Base-by-base conservation (phyloP, 2,888 invertebrate genomes). In the Drosophila nr. medialis region DNA sequence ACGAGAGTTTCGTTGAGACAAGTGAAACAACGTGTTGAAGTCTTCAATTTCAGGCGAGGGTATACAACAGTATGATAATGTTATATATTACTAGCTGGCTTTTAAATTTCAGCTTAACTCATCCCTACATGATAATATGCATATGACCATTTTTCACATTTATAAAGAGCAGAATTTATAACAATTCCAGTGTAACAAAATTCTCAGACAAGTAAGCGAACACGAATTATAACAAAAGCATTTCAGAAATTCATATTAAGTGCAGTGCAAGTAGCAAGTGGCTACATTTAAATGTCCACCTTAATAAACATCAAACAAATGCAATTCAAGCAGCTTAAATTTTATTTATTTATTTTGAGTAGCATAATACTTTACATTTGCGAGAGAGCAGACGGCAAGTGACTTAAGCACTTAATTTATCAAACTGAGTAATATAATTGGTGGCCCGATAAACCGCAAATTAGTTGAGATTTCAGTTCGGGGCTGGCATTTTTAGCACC, bases 261-360 rank as follows among this genome's bases (percentile, higher is more conserved):
- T 69, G 50, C 60, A 72, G 54, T 64, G 56, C 50, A 80, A 80
- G 64, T 65, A 59, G 61, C 65, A 49, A 54, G 53, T 42, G 48
- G 61, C 69, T 82, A 67, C 80, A 80, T 86, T 83, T 71, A 74
- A 64, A 72, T 72, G 84, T 75, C 67, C 49, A 58, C 68, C 48
- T 68, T 59, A 75, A 84, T 83, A 40, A 77, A 56, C 59, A 71
- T 45, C 29, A 51, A 54, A 32, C 13, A 55, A 64, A 54, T 51
- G 18, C 21, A 50, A 54, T 50, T 48, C 13, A 58, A 32, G n/a
- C n/a, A 30, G 58, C 59, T 29, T n/a, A 15, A 2, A 59, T 15
- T 24, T 6, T 30, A 18, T 29, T 38, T 38, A 1, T n/a, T 30
- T 6, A 6, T 42, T 10, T 42, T 49, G 3, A 13, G 10, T 6